phyloP scores from a whole-genome alignment of 2,888 invertebrate species.

The Amphipyra tragopoginis region DNA sequence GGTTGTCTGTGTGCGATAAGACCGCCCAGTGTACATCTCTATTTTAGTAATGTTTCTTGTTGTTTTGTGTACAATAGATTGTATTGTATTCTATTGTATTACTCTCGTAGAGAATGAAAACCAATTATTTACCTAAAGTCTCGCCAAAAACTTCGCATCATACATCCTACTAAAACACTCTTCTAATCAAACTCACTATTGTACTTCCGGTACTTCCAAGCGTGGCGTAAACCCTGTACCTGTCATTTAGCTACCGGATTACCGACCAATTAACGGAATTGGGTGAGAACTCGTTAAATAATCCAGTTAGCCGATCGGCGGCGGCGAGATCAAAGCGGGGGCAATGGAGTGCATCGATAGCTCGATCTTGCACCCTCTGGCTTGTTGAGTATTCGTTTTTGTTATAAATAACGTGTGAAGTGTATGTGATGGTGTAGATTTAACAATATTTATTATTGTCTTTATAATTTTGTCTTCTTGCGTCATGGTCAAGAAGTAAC shows the following conservation, averaged over 20 bases:
- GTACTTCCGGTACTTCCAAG: conserved; percentile 4
- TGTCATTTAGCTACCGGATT: conserved; percentile 62
- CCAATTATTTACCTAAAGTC: background rate
- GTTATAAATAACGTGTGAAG: conserved; percentile 18
- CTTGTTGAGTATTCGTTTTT: conserved; percentile 22
- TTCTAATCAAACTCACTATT: conserved; percentile 49
- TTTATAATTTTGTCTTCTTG: background rate
- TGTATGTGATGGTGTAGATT: conserved; percentile 2
- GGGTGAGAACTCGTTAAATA: conserved; percentile 64
- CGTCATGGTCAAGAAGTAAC: no score
- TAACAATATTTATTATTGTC: background rate
- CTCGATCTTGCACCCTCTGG: conserved; percentile 41
- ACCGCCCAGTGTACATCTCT: no score
- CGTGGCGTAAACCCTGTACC: conserved; percentile 47
- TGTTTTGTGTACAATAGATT: no score
- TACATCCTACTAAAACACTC: conserved; percentile 12
- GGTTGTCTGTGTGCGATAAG: no score
- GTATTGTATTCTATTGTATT: no score
- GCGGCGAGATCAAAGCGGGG: conserved; percentile 56
- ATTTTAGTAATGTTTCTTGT: no score
- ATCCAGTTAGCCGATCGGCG: conserved; percentile 64
- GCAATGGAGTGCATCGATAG: conserved; percentile 58
- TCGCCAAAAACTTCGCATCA: conserved; percentile 25
- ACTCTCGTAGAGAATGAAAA: no score
- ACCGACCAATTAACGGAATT: conserved; percentile 63